A percentile compares a stretch with the other conserved stretches of the same genome.
Conservation (phyloP, 2,797 vertebrate genomes). For the Peromyscus attwateri region DNA sequence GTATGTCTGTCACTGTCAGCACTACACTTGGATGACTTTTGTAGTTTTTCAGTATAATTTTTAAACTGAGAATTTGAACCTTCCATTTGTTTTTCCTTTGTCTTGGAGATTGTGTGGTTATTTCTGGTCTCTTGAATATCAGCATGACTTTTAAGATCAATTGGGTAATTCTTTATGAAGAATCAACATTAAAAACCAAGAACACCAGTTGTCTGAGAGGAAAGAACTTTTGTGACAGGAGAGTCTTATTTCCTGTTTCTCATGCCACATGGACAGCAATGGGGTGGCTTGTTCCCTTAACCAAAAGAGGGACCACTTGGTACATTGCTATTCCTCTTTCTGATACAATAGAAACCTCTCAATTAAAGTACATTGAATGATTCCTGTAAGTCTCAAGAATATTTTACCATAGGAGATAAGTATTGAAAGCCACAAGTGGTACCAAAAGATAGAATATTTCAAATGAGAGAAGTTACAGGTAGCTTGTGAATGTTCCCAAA, state of each 20-base stretch:
- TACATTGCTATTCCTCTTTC: not conserved
- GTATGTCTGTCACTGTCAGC: not conserved
- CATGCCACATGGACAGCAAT: not conserved
- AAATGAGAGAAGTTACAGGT: not conserved
- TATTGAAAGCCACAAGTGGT: constrained; percentile 13
- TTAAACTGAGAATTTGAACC: constrained; percentile 20
- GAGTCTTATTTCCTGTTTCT: not conserved
- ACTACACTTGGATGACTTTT: not conserved
- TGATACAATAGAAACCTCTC: not conserved
- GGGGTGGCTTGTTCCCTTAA: rapidly evolving
- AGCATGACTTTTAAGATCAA: not conserved
- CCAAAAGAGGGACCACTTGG: not conserved
- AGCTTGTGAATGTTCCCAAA: not conserved
- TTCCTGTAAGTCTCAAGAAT: not conserved
- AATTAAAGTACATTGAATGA: not conserved
- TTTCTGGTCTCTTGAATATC: not conserved
- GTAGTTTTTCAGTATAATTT: constrained; percentile 27
- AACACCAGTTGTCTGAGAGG: not conserved
- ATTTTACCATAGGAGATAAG: constrained; percentile 6
- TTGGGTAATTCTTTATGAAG: not conserved
- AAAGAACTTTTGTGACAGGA: not conserved
- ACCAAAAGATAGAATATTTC: constrained; percentile 20
- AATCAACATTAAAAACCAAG: not conserved
- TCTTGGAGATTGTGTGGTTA: not conserved
- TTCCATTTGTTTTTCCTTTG: not conserved